These are phyloP conservation scores for Microcebus murinus DNA, from an alignment of 2,113 vertebrate species.

Conservation along the genomic window DNA sequence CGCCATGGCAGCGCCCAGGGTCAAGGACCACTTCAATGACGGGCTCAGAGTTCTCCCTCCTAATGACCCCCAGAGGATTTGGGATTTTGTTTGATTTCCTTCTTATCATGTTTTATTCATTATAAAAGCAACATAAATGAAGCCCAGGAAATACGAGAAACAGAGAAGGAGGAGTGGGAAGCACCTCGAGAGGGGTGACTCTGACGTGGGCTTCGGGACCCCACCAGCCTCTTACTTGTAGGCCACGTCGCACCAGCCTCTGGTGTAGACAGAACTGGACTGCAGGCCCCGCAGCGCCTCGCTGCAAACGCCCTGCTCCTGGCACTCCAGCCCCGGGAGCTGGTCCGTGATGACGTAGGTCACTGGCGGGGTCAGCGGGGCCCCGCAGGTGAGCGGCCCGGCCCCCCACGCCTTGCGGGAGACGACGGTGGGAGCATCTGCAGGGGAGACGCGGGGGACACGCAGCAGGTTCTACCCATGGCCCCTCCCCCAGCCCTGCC, in stretches of 20 bases:
- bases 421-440: conserved; percentile 18
- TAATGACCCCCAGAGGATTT: background rate
- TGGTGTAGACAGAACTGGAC: conserved; percentile 39
- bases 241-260: conserved; percentile 67
- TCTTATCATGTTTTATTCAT: background rate
- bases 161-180: background rate
- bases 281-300: conserved; percentile 32
- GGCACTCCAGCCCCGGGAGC: conserved; percentile 24
- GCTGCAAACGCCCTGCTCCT: background rate
- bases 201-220: background rate
- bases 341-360: conserved; percentile 54
- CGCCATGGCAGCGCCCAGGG: background rate
- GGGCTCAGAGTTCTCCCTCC: background rate
- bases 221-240: conserved; percentile 64
- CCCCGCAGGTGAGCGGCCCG: background rate
- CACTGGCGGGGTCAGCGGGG: background rate
- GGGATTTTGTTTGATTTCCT: background rate
- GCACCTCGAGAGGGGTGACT: too few relatives aligned
- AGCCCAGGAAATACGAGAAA: background rate
- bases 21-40: background rate
- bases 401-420: conserved; percentile 61
- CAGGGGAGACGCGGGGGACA: background rate
- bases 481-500: background rate
- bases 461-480: background rate
- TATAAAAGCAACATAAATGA: background rate